These are phyloP conservation scores for Galaxias olidus DNA, from an alignment of 2,797 vertebrate genomes.

Conservation along the genomic window DNA sequence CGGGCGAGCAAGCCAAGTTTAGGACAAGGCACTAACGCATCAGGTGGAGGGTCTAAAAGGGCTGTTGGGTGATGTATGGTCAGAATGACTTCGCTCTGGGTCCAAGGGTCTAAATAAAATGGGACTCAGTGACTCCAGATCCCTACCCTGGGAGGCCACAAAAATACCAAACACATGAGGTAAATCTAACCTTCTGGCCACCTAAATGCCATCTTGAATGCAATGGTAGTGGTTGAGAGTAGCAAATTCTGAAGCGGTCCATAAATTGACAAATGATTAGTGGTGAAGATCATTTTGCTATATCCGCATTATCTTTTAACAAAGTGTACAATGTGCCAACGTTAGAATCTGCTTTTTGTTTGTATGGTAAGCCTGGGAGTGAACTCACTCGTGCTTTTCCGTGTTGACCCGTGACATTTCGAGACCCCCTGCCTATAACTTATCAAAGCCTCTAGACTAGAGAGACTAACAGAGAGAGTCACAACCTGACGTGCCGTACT, in stretches of 20 bases:
- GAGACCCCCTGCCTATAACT: conserved; percentile 32
- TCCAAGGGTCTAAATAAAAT: not conserved
- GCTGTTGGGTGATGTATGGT: conserved; percentile 9
- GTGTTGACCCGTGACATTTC: conserved; percentile 25
- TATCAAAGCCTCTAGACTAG: conserved; percentile 39
- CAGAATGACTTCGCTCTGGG: not conserved
- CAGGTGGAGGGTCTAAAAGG: conserved; percentile 1
- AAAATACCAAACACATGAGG: not conserved
- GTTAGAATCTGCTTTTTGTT: conserved; percentile 32
- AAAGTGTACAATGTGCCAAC: conserved; percentile 1
- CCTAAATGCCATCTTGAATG: not conserved
- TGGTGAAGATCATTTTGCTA: too few species aligned
- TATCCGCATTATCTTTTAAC: not conserved
- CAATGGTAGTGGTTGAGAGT: not conserved
- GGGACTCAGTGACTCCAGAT: not conserved
- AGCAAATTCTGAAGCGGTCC: not conserved
- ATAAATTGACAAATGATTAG: not conserved
- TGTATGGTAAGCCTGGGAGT: conserved; percentile 22
- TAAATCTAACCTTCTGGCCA: not conserved
- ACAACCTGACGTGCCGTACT: conserved; percentile 25
- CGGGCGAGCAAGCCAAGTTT: not conserved
- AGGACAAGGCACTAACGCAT: conserved; percentile 4
- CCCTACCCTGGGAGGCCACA: not conserved
- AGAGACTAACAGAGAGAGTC: too few species aligned
- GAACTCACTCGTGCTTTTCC: conserved; percentile 19